These are phyloP conservation scores for Sycophila texana DNA, from an alignment of 2,888 invertebrate species.

Conservation along the genomic window DNA sequence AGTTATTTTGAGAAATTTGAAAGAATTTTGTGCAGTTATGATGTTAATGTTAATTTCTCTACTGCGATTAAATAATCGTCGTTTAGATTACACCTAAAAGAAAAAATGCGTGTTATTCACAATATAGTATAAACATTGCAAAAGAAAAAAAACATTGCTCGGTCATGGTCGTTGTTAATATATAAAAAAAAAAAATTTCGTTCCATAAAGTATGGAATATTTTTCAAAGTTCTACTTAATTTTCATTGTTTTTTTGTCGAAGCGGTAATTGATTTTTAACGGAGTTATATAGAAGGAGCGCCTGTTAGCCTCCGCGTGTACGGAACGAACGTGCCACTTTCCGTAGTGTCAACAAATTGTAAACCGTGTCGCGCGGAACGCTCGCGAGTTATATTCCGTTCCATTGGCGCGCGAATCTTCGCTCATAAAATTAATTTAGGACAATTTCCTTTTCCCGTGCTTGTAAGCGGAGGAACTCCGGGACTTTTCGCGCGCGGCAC, in stretches of 20 bases:
- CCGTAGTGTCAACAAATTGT: slow-evolving; percentile 57
- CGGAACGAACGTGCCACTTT: slow-evolving; percentile 51
- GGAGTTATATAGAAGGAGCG: not conserved
- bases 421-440: slow-evolving; percentile 56
- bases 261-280: not conserved
- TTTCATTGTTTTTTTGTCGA: too few species aligned
- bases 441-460: slow-evolving; percentile 53
- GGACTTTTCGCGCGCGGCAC: not conserved
- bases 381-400: slow-evolving; percentile 46
- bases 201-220: too few species aligned
- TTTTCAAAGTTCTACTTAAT: too few species aligned
- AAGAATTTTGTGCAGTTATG: too few species aligned
- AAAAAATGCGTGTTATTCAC: too few species aligned
- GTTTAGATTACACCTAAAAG: too few species aligned
- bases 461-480: not conserved
- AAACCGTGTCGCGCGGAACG: slow-evolving; percentile 56
- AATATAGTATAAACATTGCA: too few species aligned
- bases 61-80: too few species aligned
- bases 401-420: slow-evolving; percentile 54
- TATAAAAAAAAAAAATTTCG: too few species aligned
- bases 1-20: not conserved
- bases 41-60: too few species aligned
- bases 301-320: slow-evolving; percentile 38
- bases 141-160: too few species aligned
- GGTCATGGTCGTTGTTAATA: too few species aligned